Base-by-base conservation (phyloP, 2,888 invertebrate species). In the Drosophila seclusa region DNA sequence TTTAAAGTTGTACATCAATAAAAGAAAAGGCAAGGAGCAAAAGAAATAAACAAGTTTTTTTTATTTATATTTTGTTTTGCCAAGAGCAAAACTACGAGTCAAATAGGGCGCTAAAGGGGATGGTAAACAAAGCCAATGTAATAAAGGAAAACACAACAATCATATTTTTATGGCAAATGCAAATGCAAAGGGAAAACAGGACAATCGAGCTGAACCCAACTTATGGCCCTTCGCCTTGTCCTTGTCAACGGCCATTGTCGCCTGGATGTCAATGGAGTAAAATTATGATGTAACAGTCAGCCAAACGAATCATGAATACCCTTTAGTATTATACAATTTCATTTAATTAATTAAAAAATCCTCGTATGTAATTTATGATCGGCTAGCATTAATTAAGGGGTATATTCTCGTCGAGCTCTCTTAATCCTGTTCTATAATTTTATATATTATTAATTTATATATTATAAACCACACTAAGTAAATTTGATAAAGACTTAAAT, bases 131-230 rank as follows among this genome's bases (percentile, higher is more conserved):
- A 77, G 81, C 73, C 78, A 80, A 83, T 83, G 76, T 80, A 82
- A 80, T 80, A 80, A 81, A 79, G 77, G 82, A 76, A 83, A 87
- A 79, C 81, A 84, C 81, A 83, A 87, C 85, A 85, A 87, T 87
- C 85, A 87, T 87, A 87, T 85, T 87, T 85, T 83, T 80, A 87
- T 80, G 84, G 82, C 71, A 83, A 83, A 83, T 83, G 83, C 78
- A 85, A 87, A 87, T 87, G 83, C 73, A 74, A 72, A 77, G 73
- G 62, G 60, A 70, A 78, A 74, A 73, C 64, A 61, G 65, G 65
- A 73, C 65, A 67, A 65, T 49, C 63, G 62, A 63, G 68, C 60
- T 58, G 59, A 55, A 57, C 69, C 52, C 50, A 36, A 64, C 76
- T 79, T 73, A 55, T 66, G 73, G 65, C 52, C 75, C 75, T 71